Evolutionary conservation across 2,113 vertebrate species (phyloP).

Genomic region (Callospermophilus lateralis): DNA sequence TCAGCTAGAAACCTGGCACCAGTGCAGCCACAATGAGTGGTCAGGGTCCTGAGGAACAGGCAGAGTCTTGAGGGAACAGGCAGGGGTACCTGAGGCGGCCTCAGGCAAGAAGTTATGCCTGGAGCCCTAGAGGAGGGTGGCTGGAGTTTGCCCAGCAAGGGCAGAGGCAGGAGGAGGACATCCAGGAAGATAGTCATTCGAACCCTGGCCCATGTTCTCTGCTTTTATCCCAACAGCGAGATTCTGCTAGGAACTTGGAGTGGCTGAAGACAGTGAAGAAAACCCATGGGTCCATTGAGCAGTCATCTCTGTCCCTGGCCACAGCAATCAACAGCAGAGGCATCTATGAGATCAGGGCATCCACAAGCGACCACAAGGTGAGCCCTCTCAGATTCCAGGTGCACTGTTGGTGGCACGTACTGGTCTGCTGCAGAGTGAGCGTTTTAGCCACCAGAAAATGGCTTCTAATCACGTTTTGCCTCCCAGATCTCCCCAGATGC

Average conservation of each 20-base stretch:
- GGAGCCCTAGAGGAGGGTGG: neutral
- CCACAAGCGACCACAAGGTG: conserved; percentile 87
- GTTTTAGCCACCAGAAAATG: neutral
- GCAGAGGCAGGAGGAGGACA: too few relatives aligned
- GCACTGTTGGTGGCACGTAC: rapidly evolving
- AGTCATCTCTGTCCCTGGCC: conserved; percentile 95
- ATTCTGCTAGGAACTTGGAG: conserved; percentile 94
- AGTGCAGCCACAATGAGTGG: rapidly evolving
- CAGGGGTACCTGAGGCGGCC: too few relatives aligned
- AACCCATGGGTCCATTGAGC: conserved; percentile 97
- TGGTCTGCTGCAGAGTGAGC: neutral
- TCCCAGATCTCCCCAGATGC: conserved; percentile 91
- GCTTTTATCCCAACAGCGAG: conserved; percentile 86
- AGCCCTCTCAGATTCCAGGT: neutral
- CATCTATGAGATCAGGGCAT: conserved; percentile 91
- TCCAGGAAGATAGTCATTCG: rapidly evolving
- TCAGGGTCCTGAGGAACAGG: neutral
- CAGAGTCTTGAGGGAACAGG: too few relatives aligned
- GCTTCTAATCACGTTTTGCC: rapidly evolving
- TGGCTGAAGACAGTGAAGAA: conserved; percentile 98
- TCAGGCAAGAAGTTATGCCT: rapidly evolving
- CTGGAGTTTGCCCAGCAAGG: rapidly evolving
- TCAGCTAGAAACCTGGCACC: too few relatives aligned
- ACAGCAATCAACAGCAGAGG: conserved; percentile 95
- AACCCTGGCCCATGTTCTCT: rapidly evolving